phyloP scores from a whole-genome alignment of 2,888 invertebrate genomes.

The Limenitis camilla region DNA sequence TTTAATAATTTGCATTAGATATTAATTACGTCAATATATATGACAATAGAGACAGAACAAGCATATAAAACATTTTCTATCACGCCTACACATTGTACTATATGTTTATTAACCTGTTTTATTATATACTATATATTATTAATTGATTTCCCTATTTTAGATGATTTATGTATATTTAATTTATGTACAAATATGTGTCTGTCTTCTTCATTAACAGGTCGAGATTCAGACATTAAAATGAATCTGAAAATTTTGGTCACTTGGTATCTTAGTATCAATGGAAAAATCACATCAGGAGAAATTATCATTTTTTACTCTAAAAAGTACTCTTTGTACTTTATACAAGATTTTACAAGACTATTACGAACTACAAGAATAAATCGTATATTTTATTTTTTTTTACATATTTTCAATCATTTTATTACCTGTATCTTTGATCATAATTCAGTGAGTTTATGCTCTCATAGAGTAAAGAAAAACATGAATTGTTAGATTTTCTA shows the following conservation, averaged over 20 bases:
- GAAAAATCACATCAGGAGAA: no score
- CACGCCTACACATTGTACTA: constrained; percentile 8
- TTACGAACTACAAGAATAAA: no score
- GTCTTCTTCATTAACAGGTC: not conserved
- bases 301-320: no score
- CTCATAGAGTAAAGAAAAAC: no score
- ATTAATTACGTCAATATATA: constrained; percentile 8
- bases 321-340: no score
- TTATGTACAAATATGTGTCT: not conserved
- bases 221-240: not conserved
- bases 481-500: no score
- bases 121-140: constrained; percentile 18
- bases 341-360: no score
- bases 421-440: not conserved
- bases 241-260: no score
- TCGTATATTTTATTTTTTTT: no score
- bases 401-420: no score
- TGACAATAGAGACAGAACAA: constrained; percentile 3
- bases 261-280: no score
- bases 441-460: not conserved
- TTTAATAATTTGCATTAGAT: not conserved
- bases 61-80: constrained; percentile 12
- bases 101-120: constrained; percentile 16
- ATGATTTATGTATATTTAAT: not conserved
- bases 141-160: constrained; percentile 7